These are phyloP conservation scores for Clarias fuscus DNA, from an alignment of 2,797 vertebrate genomes.

Conservation along the genomic window DNA sequence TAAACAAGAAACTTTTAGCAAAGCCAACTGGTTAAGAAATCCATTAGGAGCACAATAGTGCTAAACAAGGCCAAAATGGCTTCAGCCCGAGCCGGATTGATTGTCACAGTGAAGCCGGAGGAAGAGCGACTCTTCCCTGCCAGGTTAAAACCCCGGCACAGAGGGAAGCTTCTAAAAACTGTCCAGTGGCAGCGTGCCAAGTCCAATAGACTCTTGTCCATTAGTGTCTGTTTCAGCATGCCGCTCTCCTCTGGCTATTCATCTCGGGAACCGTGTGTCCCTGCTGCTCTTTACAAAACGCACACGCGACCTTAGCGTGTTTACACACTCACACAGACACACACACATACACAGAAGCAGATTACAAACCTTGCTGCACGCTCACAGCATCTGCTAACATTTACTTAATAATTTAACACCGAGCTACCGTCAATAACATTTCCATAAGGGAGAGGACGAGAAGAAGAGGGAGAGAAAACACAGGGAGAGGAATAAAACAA, in stretches of 20 bases:
- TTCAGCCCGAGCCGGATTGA: slow-evolving; percentile 36
- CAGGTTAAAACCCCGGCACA: slow-evolving; percentile 46
- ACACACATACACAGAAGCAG: slow-evolving; percentile 29
- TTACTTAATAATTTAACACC: slow-evolving; percentile 82
- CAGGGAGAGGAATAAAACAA: slow-evolving; percentile 65
- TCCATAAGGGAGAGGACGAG: slow-evolving; percentile 64
- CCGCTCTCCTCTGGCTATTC: slow-evolving; percentile 60
- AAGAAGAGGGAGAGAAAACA: slow-evolving; percentile 55
- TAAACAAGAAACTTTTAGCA: slow-evolving; percentile 71
- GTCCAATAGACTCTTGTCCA: slow-evolving; percentile 48
- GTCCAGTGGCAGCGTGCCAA: slow-evolving; percentile 50
- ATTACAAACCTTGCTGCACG: slow-evolving; percentile 38
- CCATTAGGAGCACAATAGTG: slow-evolving; percentile 26
- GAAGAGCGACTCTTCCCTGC: slow-evolving; percentile 45
- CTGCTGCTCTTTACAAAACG: slow-evolving; percentile 70
- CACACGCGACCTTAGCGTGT: slow-evolving; percentile 53
- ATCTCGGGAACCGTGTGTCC: slow-evolving; percentile 66
- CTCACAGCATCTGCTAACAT: slow-evolving; percentile 69
- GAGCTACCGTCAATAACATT: slow-evolving; percentile 71
- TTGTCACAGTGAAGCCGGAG: slow-evolving; percentile 36
- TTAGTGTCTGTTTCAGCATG: slow-evolving; percentile 51
- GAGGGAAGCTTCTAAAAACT: slow-evolving; percentile 44
- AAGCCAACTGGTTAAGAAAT: slow-evolving; percentile 46
- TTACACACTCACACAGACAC: slow-evolving; percentile 37
- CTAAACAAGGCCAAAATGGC: slow-evolving; percentile 25